phyloP scores from a whole-genome alignment of 2,113 vertebrate genomes.

The Paradoxurus hermaphroditus region DNA sequence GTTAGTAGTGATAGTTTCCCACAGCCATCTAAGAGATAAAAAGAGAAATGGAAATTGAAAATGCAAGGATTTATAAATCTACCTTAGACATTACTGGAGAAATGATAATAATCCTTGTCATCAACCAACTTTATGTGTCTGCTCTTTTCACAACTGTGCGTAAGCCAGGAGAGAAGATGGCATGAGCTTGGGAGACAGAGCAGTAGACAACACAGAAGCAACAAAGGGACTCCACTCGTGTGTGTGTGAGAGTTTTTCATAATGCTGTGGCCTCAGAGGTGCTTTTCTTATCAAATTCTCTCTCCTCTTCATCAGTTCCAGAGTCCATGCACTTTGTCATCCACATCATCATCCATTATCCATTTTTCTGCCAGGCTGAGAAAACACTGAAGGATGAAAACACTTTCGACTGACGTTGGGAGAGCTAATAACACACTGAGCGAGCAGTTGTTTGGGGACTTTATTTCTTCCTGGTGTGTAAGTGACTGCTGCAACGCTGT shows the following conservation, averaged over 20 bases:
- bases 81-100: not conserved
- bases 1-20: not conserved
- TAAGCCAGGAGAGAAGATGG: not conserved
- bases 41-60: not conserved
- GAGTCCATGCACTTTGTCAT: conserved; percentile 61
- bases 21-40: not conserved
- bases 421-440: conserved; percentile 54
- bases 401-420: conserved; percentile 43
- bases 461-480: conserved; percentile 71
- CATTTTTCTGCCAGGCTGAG: conserved; percentile 64
- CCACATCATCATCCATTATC: conserved; percentile 65
- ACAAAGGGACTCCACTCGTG: not conserved
- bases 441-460: conserved; percentile 26
- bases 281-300: conserved; percentile 49
- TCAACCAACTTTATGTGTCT: not conserved
- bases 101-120: not conserved
- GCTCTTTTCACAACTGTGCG: not conserved
- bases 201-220: not conserved
- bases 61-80: not conserved
- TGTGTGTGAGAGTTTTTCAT: not conserved
- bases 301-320: conserved; percentile 49
- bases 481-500: conserved; percentile 51
- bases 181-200: not conserved
- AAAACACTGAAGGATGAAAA: conserved; percentile 72
- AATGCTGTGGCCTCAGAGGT: conserved; percentile 5